Evolutionary conservation across 23 tunicate genomes (phyloP).

Genomic region (Diplosoma virens): DNA sequence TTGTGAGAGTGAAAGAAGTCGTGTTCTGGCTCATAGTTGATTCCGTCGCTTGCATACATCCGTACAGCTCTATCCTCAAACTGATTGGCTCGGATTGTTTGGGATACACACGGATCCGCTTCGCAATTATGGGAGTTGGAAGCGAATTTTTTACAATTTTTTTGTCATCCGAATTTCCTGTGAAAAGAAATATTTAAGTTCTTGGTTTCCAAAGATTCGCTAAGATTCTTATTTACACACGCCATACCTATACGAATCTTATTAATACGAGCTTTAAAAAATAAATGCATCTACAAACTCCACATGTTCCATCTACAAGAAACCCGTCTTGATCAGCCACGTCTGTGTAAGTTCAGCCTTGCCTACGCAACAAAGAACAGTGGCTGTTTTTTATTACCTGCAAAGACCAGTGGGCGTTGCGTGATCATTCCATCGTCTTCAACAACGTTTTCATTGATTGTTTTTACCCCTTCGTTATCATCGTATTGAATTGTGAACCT

Average conservation of each 20-base stretch:
- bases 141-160: conserved; percentile 38
- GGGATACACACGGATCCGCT: conserved; percentile 49
- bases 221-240: too few species aligned
- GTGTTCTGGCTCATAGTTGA: conserved; percentile 16
- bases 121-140: conserved; percentile 40
- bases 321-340: too few species aligned
- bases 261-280: too few species aligned
- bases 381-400: conserved; percentile 27
- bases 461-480: conserved; percentile 42
- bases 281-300: too few species aligned
- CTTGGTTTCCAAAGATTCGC: too few species aligned
- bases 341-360: too few species aligned
- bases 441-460: conserved; percentile 15
- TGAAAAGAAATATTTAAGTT: too few species aligned
- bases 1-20: background rate
- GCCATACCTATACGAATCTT: too few species aligned
- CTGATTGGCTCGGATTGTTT: conserved; percentile 32
- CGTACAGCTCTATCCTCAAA: conserved; percentile 62
- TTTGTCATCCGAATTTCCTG: conserved; percentile 51
- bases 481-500: conserved; percentile 47
- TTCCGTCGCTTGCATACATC: conserved; percentile 40
- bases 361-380: too few species aligned
- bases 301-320: too few species aligned
- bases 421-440: conserved; percentile 9
- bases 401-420: conserved; percentile 25